phyloP scores from a whole-genome alignment of 35 echinoderm and acorn worm genomes.

The Chiridota heheva region DNA sequence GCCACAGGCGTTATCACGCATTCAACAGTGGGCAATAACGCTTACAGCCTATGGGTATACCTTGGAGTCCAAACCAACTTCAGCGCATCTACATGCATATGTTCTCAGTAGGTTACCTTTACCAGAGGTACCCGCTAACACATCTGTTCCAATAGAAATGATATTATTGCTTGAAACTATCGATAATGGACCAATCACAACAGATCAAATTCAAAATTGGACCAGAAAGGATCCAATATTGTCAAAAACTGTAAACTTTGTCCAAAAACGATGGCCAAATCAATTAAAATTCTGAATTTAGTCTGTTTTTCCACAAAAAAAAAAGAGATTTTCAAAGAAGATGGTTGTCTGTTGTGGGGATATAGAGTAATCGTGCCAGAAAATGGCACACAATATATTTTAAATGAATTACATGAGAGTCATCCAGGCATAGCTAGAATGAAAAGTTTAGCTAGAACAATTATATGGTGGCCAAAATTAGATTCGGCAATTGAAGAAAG shows the following conservation, averaged over 20 bases:
- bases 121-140: no score
- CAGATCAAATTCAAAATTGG: conserved; percentile 3
- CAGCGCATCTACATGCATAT: conserved; percentile 43
- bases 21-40: conserved; percentile 69
- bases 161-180: conserved; percentile 14
- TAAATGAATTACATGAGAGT: conserved; percentile 44
- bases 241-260: not conserved
- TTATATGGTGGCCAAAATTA: conserved; percentile 56
- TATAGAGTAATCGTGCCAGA: conserved; percentile 37
- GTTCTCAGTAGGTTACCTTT: not conserved
- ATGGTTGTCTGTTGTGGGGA: no score
- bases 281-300: conserved; percentile 1
- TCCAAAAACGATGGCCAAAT: conserved; percentile 46
- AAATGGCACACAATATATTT: not conserved
- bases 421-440: conserved; percentile 39
- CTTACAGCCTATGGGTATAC: conserved; percentile 46
- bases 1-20: conserved; percentile 44
- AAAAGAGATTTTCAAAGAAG: no score
- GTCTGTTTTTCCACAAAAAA: not conserved
- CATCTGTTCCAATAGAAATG: conserved; percentile 28
- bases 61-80: conserved; percentile 12
- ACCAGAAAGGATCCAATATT: conserved; percentile 11
- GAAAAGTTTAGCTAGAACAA: conserved; percentile 30
- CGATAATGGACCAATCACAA: conserved; percentile 1
- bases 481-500: conserved; percentile 27